Base-by-base conservation (phyloP, 2,113 vertebrate genomes). In the Rhinichthys klamathensis region DNA sequence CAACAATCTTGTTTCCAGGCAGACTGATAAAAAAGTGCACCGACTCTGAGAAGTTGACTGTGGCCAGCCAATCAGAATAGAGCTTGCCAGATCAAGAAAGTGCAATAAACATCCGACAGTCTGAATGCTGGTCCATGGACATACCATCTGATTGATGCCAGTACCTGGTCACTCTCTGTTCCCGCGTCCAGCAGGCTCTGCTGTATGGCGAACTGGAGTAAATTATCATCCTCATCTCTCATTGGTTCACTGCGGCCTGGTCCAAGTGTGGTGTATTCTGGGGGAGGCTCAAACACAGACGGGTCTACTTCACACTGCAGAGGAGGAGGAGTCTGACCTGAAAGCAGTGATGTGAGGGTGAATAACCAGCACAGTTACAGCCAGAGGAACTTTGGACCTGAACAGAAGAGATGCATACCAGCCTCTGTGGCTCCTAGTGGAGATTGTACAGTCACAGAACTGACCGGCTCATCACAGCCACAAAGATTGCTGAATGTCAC, bases 121-220 rank as follows among this genome's bases (percentile, higher is more conserved):
- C 44, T 46, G 67, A n/a, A 10, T n/a, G 56, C 23, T 0, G 21
- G 11, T 61, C n/a, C 27, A 18, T 65, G 25, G 11, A 30, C 16
- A 16, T n/a, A n/a, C n/a, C n/a, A n/a, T n/a, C n/a, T n/a, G n/a
- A n/a, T n/a, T n/a, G 41, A 49, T 49, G 73, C 32, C 12, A 2
- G 6, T 79, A 97, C 97, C 96, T 99, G 97, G 92, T 99, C 97
- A 0, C 96, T 96, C 92, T 98, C 97, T 0, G 96, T 96, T 89
- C 97, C 97, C 0, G 97, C 97, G 0, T 98, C 97, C 60, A 99
- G 90, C 58, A 99, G 94, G 88, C 97, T 99, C 94, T 99, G 97
- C 93, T 97, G 97, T 91, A 98, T 99, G 89, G 97, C 97, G 0
- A 99, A 98, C 94, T 99, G 97, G 76, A 99, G 94, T 83, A 99